Evolutionary conservation across 2,888 invertebrate genomes (phyloP).

Genomic region (Halictus ligatus): DNA sequence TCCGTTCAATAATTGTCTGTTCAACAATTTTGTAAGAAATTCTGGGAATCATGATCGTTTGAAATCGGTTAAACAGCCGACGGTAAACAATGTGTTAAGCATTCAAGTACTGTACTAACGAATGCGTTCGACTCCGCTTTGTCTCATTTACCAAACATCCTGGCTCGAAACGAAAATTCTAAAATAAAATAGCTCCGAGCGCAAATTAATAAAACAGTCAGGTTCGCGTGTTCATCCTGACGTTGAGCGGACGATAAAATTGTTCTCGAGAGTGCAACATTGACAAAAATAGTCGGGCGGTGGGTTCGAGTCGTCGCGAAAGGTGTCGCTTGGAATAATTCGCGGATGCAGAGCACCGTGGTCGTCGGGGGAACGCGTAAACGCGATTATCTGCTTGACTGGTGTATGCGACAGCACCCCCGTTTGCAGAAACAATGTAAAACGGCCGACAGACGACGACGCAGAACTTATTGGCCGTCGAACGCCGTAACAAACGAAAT

Average conservation of each 20-base stretch:
- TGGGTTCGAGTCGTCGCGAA: not conserved
- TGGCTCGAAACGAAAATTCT: not conserved
- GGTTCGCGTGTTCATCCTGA: not conserved
- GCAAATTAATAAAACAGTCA: not conserved
- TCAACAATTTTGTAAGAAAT: not conserved
- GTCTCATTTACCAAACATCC: not conserved
- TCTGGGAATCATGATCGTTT: not conserved
- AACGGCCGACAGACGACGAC: not conserved
- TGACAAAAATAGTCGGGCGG: not conserved
- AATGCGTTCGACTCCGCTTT: too few relatives aligned
- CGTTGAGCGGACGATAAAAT: not conserved
- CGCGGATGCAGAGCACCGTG: not conserved
- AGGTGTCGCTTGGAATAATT: not conserved
- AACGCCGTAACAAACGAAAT: constrained; percentile 56
- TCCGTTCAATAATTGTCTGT: not conserved
- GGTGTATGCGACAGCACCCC: not conserved
- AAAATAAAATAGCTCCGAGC: not conserved
- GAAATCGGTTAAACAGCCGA: too few relatives aligned
- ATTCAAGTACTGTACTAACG: not conserved
- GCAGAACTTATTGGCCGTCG: constrained; percentile 38
- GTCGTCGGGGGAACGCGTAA: not conserved
- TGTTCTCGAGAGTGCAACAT: not conserved
- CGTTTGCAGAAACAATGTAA: constrained; percentile 12
- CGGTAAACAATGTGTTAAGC: too few relatives aligned
- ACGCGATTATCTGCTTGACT: not conserved